phyloP scores from a whole-genome alignment of 92 coral and sea anemone species.

The Actinostola sp. region DNA sequence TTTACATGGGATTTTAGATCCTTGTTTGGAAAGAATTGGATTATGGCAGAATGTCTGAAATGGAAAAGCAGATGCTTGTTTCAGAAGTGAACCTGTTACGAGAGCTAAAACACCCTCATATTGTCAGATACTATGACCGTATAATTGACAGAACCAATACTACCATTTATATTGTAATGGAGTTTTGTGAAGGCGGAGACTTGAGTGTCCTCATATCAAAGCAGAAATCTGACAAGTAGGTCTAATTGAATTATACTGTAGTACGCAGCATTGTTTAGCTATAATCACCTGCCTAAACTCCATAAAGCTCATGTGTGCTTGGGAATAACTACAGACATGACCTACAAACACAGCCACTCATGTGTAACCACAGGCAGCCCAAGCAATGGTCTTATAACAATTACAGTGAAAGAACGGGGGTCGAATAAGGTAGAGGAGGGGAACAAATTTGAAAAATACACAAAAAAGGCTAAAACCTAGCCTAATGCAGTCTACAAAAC shows the following conservation, averaged over 20 bases:
- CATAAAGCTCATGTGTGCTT: too few relatives aligned
- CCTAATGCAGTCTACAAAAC: too few relatives aligned
- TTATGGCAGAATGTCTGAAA: constrained; percentile 96
- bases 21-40: constrained; percentile 97
- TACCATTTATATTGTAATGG: constrained; percentile 95
- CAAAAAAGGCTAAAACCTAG: too few relatives aligned
- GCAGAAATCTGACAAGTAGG: constrained; percentile 91
- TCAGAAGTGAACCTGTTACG: constrained; percentile 96
- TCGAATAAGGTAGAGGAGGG: too few relatives aligned
- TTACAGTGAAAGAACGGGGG: too few relatives aligned
- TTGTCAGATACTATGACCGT: constrained; percentile 94
- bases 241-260: background rate
- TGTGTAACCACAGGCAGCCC: too few relatives aligned
- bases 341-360: too few relatives aligned
- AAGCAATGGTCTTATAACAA: too few relatives aligned
- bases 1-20: constrained; percentile 42
- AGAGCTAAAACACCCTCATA: constrained; percentile 94
- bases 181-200: constrained; percentile 96
- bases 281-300: too few relatives aligned
- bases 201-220: constrained; percentile 81
- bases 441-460: too few relatives aligned
- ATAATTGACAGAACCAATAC: constrained; percentile 90
- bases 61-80: constrained; percentile 95
- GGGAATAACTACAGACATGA: too few relatives aligned
- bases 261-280: too few relatives aligned